Base-by-base conservation (phyloP, 2,113 vertebrate species). In the Pachypanchax playfairii region DNA sequence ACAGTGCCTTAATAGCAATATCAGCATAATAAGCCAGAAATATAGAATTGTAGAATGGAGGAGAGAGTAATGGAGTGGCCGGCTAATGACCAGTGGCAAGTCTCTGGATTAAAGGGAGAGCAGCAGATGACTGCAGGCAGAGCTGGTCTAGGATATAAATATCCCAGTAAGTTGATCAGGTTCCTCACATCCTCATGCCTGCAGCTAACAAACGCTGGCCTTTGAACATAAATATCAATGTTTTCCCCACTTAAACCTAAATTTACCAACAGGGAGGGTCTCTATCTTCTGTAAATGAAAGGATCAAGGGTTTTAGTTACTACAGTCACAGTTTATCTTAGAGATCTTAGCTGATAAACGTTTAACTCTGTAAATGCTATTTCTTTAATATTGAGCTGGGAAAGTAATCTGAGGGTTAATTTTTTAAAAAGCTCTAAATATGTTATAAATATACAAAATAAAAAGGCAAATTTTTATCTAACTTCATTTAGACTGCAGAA, bases 111-210 rank as follows among this genome's bases (percentile, higher is more conserved):
- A 90, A 74, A 89, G 70, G 79, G 70, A 80, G 10, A 83, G 61
- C 70, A 77, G 75, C 91, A 93, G 90, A 92, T 94, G 92, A 88
- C 84, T 77, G 69, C 73, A 67, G 75, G 73, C 76, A 75, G 18
- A 21, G 33, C 83, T 35, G 44, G 35, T 38, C 41, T 28, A 38
- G 41, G 53, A 43, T 57, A 53, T 53, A 67, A 76, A 72, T 59
- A 73, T 67, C 64, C 54, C 60, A 59, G 56, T 62, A 13, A 61
- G 47, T 18, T 73, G 69, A 64, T 61, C 50, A 21, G 65, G 38
- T 76, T 61, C 64, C 31, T 35, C 20, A 9, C 49, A 60, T 60
- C 71, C 66, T 73, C 41, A 1, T 33, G 60, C 67, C 64, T 65
- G 17, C 50, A 70, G 65, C 39, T 39, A 43, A 66, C 17, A 35